A percentile compares a stretch with the other conserved stretches of the same genome.
phyloP scores from a whole-genome alignment of 2,113 vertebrate species.

The Murina feae region DNA sequence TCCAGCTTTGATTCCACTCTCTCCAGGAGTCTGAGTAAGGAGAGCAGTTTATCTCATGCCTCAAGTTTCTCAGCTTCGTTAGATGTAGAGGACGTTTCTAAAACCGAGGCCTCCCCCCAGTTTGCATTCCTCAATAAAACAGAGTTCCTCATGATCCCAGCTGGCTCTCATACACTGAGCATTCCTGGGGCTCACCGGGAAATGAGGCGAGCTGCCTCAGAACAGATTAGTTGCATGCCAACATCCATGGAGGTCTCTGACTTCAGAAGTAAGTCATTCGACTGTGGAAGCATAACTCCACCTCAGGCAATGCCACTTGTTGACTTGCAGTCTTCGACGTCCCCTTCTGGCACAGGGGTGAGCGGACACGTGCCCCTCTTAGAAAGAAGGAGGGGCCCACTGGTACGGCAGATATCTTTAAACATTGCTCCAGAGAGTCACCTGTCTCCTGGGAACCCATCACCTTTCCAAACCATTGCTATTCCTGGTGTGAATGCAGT shows the following conservation, averaged over 20 bases:
- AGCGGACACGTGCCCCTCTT: constrained; percentile 89
- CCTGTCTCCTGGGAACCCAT: constrained; percentile 78
- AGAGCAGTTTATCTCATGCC: constrained; percentile 93
- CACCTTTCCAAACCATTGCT: constrained; percentile 80
- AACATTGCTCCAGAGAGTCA: constrained; percentile 91
- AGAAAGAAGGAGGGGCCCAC: constrained; percentile 93
- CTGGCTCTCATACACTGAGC: constrained; percentile 85
- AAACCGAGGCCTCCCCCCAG: constrained; percentile 86
- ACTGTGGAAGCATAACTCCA: constrained; percentile 88
- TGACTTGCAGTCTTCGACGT: constrained; percentile 78
- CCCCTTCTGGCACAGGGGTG: constrained; percentile 68
- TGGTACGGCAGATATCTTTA: constrained; percentile 96
- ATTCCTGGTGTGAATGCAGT: constrained; percentile 74
- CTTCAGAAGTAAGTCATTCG: constrained; percentile 96
- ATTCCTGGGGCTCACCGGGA: constrained; percentile 86
- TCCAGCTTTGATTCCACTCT: constrained; percentile 94
- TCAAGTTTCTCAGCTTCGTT: constrained; percentile 96
- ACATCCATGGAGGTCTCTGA: constrained; percentile 90
- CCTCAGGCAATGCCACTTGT: constrained; percentile 77
- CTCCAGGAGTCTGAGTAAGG: constrained; percentile 94
- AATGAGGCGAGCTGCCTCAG: constrained; percentile 94
- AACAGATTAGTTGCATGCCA: constrained; percentile 92
- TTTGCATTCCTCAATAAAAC: constrained; percentile 82
- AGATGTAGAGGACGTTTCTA: constrained; percentile 90
- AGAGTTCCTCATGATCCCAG: constrained; percentile 86